phyloP scores from a whole-genome alignment of 2,113 vertebrate genomes.

The Chlamydotis undulata region DNA sequence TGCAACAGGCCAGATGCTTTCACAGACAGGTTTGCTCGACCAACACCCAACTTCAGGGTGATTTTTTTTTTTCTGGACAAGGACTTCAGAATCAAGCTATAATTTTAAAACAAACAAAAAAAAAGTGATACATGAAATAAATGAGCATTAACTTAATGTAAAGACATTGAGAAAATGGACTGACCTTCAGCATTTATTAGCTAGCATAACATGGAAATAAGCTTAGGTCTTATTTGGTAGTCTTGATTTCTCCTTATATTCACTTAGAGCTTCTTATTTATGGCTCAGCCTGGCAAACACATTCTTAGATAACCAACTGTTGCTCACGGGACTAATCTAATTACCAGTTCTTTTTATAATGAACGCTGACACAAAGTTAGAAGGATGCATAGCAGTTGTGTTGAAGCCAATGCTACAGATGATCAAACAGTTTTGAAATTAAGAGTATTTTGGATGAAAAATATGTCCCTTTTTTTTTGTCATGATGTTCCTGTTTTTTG shows the following conservation, averaged over 20 bases:
- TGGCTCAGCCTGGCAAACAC: conserved; percentile 55
- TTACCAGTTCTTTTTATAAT: conserved; percentile 57
- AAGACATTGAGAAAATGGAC: background rate
- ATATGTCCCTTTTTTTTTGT: conserved; percentile 34
- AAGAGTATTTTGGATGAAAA: conserved; percentile 8
- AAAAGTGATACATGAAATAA: background rate
- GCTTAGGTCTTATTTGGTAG: conserved; percentile 1
- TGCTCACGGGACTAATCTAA: conserved; percentile 50
- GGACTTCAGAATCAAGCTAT: background rate
- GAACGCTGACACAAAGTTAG: conserved; percentile 51
- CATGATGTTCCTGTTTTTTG: conserved; percentile 47
- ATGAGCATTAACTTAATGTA: background rate
- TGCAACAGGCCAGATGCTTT: background rate
- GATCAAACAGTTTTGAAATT: conserved; percentile 40
- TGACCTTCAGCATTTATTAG: background rate
- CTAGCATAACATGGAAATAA: background rate
- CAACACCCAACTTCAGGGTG: background rate
- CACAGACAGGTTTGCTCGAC: background rate
- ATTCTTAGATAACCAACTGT: conserved; percentile 52
- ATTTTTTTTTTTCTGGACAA: background rate
- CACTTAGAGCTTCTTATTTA: conserved; percentile 35
- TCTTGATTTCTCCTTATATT: conserved; percentile 30
- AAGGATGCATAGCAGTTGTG: conserved; percentile 21
- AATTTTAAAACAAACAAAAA: background rate
- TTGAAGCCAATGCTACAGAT: conserved; percentile 50